Evolutionary conservation across 2,888 invertebrate genomes (phyloP), one percentile per base, ranked within the genome.

Genomic region (Mesochorus sp.): DNA sequence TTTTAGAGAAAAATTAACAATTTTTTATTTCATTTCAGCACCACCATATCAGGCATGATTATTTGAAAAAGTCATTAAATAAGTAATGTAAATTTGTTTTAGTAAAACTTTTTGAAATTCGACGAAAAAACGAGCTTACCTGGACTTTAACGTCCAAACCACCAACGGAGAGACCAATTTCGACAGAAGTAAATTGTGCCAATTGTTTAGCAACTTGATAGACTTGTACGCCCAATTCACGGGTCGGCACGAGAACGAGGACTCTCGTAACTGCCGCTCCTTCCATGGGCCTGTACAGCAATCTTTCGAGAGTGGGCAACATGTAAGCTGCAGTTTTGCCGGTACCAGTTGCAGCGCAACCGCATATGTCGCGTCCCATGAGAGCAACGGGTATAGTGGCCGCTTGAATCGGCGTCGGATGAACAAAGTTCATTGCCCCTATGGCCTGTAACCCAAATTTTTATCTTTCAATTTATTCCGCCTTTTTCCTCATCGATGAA

Each of bases 321-420:
- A 99, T 99, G 91, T 99, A 99, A 0, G 99, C 99, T 0, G 98
- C 98, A 0, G 99, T 99, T 93, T 99, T 99, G 66, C 99, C 99
- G 4, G 97, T 96, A 62, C 99, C 99, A 0, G 99, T 99, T 0
- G 99, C 98, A 26, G 99, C 99, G 93, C 99, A 99, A 6, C 98
- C 99, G 92, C 99, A 99, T 83, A 99, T 95, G 91, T 99, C 99
- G 85, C 96, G 94, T 12, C 99, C 95, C 83, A 97, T 92, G 72
- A 99, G 92, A 2, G 98, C 99, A 6, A 98, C 94, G 0, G 99
- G 99, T 89, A 99, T 97, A 0, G 98, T 97, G 0, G 98, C 96
- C 0, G 97, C 94, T 91, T 99, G 99, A 86, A 99, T 99, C 0
- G 99, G 99, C 0, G 99, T 99, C 0, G 99, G 99, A 88, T 97